phyloP scores from a whole-genome alignment of 2,888 invertebrate genomes.

The Drosophila anomelani region DNA sequence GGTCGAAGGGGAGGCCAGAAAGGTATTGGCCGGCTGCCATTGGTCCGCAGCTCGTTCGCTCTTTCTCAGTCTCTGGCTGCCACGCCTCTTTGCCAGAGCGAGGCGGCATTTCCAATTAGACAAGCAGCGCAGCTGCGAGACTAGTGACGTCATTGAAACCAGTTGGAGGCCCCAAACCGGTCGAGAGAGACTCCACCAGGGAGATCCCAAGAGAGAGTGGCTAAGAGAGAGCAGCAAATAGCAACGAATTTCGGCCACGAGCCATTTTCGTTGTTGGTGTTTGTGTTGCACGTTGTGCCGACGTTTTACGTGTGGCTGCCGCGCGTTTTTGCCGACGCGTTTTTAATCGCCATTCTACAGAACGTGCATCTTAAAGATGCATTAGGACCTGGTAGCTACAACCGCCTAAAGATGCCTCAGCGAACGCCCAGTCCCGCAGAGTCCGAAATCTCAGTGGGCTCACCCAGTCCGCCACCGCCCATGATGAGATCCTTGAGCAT shows the following conservation, averaged over 20 bases:
- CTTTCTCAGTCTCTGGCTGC: slow-evolving; percentile 7
- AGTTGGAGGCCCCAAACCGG: slow-evolving; percentile 63
- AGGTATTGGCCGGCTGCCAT: slow-evolving; percentile 46
- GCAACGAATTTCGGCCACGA: slow-evolving; percentile 53
- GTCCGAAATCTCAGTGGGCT: slow-evolving; percentile 85
- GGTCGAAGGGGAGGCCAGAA: slow-evolving; percentile 7
- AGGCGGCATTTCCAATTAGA: slow-evolving; percentile 37
- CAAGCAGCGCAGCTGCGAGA: slow-evolving; percentile 63
- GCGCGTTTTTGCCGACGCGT: slow-evolving; percentile 81
- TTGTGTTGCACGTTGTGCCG: slow-evolving; percentile 69
- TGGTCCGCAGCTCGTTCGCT: slow-evolving; percentile 45
- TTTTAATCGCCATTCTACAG: slow-evolving; percentile 52
- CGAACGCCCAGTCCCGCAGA: slow-evolving; percentile 82
- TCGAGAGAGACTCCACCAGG: slow-evolving; percentile 29
- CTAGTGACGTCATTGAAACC: slow-evolving; percentile 76
- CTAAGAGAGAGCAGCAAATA: slow-evolving; percentile 11
- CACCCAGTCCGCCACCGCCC: slow-evolving; percentile 84
- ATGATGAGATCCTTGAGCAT: slow-evolving; percentile 86
- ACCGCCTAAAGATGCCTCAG: slow-evolving; percentile 74
- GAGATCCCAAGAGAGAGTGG: slow-evolving; percentile 16
- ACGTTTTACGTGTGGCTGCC: slow-evolving; percentile 54
- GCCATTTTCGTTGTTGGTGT: slow-evolving; percentile 71
- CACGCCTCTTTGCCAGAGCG: slow-evolving; percentile 54
- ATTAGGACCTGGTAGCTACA: slow-evolving; percentile 8
- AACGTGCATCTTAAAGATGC: slow-evolving; percentile 15